A percentile compares a stretch with the other conserved stretches of the same genome.
Evolutionary conservation across 2,797 vertebrate genomes (phyloP).

Genomic region (Tinamus major): DNA sequence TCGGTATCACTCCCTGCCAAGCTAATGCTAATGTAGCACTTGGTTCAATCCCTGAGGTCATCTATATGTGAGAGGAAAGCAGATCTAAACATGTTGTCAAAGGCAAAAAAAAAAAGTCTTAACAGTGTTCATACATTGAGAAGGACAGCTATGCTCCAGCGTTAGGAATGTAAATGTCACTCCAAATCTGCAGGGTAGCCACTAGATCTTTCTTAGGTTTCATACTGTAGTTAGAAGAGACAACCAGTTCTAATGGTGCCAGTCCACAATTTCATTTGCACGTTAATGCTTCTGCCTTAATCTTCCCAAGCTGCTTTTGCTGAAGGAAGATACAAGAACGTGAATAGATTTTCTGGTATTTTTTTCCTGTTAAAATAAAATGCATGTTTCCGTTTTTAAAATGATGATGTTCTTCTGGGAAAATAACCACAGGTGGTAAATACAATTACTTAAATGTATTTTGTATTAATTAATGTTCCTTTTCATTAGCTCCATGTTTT

Average conservation of each 20-base stretch:
- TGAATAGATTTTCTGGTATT: background rate
- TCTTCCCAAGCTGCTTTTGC: background rate
- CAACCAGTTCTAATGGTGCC: background rate
- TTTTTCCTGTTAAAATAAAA: background rate
- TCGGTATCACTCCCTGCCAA: background rate
- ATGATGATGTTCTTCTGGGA: background rate
- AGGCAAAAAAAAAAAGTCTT: background rate
- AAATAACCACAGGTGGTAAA: background rate
- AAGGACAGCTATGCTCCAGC: background rate
- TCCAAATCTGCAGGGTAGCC: background rate
- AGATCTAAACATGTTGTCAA: background rate
- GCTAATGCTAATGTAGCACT: constrained; percentile 17
- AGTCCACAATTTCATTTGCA: background rate
- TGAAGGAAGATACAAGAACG: background rate
- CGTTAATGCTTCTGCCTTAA: background rate
- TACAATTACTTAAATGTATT: background rate
- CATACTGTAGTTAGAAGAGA: background rate
- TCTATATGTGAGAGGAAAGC: background rate
- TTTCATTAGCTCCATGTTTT: background rate
- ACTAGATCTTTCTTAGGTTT: background rate
- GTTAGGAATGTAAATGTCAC: background rate
- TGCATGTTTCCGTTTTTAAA: background rate
- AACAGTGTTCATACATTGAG: background rate
- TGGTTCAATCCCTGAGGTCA: background rate
- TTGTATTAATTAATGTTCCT: background rate